Conservation (phyloP, 2,113 vertebrate genomes). For the Isurus oxyrinchus region DNA sequence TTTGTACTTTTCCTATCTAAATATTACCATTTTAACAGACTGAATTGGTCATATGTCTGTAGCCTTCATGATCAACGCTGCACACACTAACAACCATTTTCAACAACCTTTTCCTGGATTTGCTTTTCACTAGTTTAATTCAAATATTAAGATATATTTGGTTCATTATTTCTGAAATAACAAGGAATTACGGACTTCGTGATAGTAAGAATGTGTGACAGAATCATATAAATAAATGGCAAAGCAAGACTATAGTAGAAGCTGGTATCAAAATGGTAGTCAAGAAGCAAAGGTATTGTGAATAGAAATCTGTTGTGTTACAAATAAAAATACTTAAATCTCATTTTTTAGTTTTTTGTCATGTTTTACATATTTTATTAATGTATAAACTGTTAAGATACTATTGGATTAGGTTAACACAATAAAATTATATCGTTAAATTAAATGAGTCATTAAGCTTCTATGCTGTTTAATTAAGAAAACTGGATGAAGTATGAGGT, state of each 20-base stretch:
- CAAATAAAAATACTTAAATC: conserved; percentile 1
- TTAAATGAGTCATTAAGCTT: background rate
- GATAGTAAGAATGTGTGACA: background rate
- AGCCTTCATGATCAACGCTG: background rate
- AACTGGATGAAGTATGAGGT: background rate
- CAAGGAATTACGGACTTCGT: background rate
- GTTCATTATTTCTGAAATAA: background rate
- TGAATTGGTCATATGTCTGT: background rate
- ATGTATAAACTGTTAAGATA: background rate
- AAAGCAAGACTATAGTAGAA: background rate
- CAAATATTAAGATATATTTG: background rate
- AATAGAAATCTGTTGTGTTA: background rate
- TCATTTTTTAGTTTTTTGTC: background rate
- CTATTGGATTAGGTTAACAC: background rate
- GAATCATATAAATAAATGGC: background rate
- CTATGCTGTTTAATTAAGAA: background rate
- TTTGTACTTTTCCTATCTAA: background rate
- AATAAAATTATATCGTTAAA: background rate
- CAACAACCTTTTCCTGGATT: background rate
- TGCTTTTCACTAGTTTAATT: background rate
- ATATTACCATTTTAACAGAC: background rate
- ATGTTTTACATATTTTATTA: background rate
- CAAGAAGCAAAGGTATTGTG: background rate
- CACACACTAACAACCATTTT: background rate
- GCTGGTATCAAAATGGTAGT: background rate